A percentile compares a stretch with the other conserved stretches of the same genome.
phyloP scores from a whole-genome alignment of 2,888 invertebrate species.

The Artemia sinica region DNA sequence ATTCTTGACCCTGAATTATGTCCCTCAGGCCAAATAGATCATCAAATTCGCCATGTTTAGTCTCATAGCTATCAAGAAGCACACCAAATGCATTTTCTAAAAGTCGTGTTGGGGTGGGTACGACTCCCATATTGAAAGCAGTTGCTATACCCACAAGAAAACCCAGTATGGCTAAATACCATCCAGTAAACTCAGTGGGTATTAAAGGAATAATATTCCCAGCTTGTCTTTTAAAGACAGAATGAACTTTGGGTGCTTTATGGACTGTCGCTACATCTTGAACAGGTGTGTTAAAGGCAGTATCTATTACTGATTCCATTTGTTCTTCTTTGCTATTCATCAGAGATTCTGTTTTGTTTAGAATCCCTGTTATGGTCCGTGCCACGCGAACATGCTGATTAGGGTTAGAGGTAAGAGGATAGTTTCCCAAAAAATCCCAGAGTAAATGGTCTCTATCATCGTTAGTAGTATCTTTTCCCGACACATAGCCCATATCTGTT shows the following conservation, averaged over 20 bases:
- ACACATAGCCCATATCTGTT: too few relatives aligned
- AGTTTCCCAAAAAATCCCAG: too few relatives aligned
- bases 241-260: not conserved
- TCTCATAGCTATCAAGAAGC: not conserved
- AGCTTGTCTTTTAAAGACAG: conserved; percentile 1
- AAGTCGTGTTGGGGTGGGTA: not conserved
- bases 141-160: not conserved
- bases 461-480: too few relatives aligned
- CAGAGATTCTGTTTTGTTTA: too few relatives aligned
- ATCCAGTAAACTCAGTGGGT: not conserved
- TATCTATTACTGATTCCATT: too few relatives aligned
- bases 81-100: not conserved
- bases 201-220: not conserved
- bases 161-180: not conserved
- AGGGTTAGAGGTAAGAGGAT: too few relatives aligned
- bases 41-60: not conserved
- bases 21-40: not conserved
- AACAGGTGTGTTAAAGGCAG: too few relatives aligned
- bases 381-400: too few relatives aligned
- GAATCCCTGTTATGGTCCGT: too few relatives aligned
- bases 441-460: too few relatives aligned
- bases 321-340: too few relatives aligned
- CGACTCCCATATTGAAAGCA: conserved; percentile 1
- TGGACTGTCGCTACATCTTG: not conserved
- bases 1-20: too few relatives aligned